phyloP scores from a whole-genome alignment of 2,797 vertebrate species.

The Aeoliscus strigatus region DNA sequence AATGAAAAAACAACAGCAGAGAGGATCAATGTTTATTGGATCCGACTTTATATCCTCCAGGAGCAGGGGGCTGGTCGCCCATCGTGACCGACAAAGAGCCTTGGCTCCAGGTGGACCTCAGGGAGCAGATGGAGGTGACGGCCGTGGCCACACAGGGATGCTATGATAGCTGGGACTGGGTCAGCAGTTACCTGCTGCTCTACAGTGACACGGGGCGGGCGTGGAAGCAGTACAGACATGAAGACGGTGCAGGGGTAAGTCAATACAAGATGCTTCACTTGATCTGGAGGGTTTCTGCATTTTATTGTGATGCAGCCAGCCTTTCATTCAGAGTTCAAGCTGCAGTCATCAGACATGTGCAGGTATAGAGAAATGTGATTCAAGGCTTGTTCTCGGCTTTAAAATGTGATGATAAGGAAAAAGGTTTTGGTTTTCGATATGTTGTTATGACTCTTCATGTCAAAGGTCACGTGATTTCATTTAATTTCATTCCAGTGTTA shows the following conservation, averaged over 20 bases:
- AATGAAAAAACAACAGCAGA: slow-evolving; percentile 15
- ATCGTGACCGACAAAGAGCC: slow-evolving; percentile 80
- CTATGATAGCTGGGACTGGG: slow-evolving; percentile 91
- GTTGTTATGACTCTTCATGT: not conserved
- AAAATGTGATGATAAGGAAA: too few relatives aligned
- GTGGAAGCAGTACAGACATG: slow-evolving; percentile 90
- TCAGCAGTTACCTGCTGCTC: slow-evolving; percentile 85
- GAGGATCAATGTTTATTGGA: slow-evolving; percentile 18
- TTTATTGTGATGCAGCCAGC: too few relatives aligned
- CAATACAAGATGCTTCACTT: not conserved
- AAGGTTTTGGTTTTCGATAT: too few relatives aligned
- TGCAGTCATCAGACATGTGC: not conserved
- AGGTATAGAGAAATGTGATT: too few relatives aligned
- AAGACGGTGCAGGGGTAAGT: slow-evolving; percentile 88
- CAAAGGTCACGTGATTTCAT: slow-evolving; percentile 9
- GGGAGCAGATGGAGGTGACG: slow-evolving; percentile 88
- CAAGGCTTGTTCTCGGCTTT: too few relatives aligned
- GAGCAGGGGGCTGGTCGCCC: slow-evolving; percentile 92
- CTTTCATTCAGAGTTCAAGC: not conserved
- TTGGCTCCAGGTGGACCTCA: slow-evolving; percentile 94
- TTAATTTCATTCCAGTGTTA: slow-evolving; percentile 14
- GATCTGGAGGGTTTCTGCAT: not conserved
- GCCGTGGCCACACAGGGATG: slow-evolving; percentile 90
- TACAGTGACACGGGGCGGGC: slow-evolving; percentile 90
- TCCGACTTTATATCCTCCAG: slow-evolving; percentile 58